These are phyloP conservation scores for Eupithecia insigniata DNA, from an alignment of 2,888 invertebrate species.

Conservation along the genomic window DNA sequence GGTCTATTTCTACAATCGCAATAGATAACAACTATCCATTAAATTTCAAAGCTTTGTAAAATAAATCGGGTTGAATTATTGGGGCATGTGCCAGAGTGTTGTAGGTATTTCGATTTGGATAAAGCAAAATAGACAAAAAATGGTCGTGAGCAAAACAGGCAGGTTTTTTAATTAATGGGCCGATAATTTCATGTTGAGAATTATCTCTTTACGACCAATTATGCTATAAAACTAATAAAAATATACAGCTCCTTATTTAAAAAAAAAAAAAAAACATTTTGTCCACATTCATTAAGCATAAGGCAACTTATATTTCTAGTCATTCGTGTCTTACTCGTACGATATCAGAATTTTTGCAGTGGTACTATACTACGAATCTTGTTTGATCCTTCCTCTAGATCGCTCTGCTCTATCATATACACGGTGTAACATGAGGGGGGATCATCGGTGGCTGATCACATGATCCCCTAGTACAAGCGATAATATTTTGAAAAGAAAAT, in stretches of 20 bases:
- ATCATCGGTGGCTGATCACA: no score
- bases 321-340: no score
- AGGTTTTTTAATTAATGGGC: background rate
- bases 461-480: no score
- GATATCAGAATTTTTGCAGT: no score
- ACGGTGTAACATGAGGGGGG: no score
- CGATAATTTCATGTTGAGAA: background rate
- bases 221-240: background rate
- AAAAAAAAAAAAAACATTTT: background rate
- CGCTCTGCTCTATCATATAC: no score
- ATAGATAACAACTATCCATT: constrained; percentile 29
- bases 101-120: background rate
- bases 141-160: background rate
- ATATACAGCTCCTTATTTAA: background rate
- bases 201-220: background rate
- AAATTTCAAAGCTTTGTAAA: constrained; percentile 22
- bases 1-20: constrained; percentile 25
- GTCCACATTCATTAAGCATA: no score
- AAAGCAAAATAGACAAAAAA: background rate
- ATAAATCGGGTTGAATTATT: constrained; percentile 18
- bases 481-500: no score
- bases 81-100: background rate
- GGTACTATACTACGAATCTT: no score
- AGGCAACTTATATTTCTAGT: no score
- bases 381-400: no score